A percentile compares a stretch with the other conserved stretches of the same genome.
These are phyloP conservation scores for Ahaetulla prasina DNA, from an alignment of 2,113 vertebrate genomes.

Conservation along the genomic window DNA sequence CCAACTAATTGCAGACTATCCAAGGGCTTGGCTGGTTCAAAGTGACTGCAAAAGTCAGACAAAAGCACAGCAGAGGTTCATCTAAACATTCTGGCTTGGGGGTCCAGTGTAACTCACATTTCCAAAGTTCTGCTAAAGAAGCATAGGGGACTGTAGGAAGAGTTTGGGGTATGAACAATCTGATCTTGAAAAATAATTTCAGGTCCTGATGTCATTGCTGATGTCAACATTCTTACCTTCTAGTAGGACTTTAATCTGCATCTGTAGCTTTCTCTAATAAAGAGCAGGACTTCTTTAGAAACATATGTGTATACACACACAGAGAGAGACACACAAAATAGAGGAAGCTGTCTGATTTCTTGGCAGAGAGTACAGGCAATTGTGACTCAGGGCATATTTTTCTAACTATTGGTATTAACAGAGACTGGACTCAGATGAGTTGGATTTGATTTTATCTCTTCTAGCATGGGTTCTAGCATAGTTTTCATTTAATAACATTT, in stretches of 20 bases:
- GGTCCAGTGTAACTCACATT: background rate
- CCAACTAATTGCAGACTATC: background rate
- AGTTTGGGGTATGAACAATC: background rate
- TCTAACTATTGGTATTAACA: background rate
- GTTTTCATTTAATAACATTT: background rate
- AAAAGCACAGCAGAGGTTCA: background rate
- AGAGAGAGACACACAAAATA: background rate
- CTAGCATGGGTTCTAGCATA: background rate
- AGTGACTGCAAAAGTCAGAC: background rate
- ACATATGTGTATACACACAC: background rate
- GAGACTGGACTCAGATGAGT: background rate
- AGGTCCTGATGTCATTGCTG: background rate
- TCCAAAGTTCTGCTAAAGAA: background rate
- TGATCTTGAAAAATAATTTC: background rate
- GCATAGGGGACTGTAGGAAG: background rate
- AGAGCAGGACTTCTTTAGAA: background rate
- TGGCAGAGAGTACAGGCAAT: background rate
- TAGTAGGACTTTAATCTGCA: background rate
- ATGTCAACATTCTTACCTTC: background rate
- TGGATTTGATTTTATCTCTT: background rate
- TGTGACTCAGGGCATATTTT: background rate
- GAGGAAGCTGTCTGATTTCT: background rate
- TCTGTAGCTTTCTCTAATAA: background rate
- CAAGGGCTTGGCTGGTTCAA: background rate
- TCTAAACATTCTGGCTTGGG: background rate